Evolutionary conservation across 2,797 vertebrate genomes (phyloP).

Genomic region (Brotula barbata): DNA sequence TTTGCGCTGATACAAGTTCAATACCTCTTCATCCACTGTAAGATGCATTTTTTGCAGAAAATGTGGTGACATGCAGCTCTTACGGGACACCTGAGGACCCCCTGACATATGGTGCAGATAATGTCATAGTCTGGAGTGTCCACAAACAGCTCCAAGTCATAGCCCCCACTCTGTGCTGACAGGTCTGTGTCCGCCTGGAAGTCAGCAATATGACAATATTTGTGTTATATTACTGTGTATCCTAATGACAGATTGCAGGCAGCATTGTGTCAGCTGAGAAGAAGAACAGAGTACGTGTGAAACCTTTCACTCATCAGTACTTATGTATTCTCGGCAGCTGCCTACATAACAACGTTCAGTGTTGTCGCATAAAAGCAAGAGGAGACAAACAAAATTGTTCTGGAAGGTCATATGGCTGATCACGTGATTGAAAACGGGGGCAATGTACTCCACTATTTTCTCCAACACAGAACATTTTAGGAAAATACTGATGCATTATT

Average conservation of each 20-base stretch:
- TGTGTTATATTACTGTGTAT: neutral
- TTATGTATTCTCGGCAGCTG: constrained; percentile 4
- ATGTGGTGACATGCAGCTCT: constrained; percentile 86
- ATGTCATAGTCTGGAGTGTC: constrained; percentile 84
- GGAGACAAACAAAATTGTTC: constrained; percentile 65
- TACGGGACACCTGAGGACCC: constrained; percentile 85
- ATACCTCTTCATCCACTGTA: constrained; percentile 87
- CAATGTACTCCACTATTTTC: neutral
- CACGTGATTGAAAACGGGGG: constrained; percentile 51
- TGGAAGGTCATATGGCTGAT: constrained; percentile 68
- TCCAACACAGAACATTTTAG: neutral
- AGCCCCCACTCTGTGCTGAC: constrained; percentile 82
- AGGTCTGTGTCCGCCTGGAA: constrained; percentile 69
- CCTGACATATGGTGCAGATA: constrained; percentile 88
- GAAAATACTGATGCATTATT: too few species aligned
- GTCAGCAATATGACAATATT: constrained; percentile 5
- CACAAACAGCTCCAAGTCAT: constrained; percentile 86
- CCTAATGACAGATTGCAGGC: neutral
- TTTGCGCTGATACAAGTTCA: constrained; percentile 3
- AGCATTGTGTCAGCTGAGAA: constrained; percentile 3
- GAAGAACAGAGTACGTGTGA: neutral
- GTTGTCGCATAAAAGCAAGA: constrained; percentile 48
- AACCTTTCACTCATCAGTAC: neutral
- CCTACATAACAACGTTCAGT: too few species aligned
- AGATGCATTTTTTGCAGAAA: constrained; percentile 90